Evolutionary conservation across 2,113 vertebrate genomes (phyloP).

Genomic region (Chionis minor): DNA sequence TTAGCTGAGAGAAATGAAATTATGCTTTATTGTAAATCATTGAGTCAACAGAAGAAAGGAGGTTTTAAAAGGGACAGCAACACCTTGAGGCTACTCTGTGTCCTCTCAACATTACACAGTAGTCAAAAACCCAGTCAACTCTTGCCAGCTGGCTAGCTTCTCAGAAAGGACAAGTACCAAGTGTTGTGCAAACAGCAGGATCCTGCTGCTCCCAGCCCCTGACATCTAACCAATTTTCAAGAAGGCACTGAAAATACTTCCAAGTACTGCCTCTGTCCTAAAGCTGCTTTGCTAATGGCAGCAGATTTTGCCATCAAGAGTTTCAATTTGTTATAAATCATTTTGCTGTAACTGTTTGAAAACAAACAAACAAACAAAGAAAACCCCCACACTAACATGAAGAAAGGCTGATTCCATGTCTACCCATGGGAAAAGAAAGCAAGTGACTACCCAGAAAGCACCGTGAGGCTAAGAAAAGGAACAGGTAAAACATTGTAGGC

Average conservation of each 20-base stretch:
- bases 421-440: neutral
- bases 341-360: neutral
- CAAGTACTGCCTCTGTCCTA: neutral
- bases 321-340: neutral
- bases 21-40: neutral
- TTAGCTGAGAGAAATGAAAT: slow-evolving; percentile 36
- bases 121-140: neutral
- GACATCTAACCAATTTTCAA: neutral
- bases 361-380: neutral
- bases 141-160: neutral
- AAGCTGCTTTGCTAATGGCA: neutral
- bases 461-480: neutral
- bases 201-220: neutral
- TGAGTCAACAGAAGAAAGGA: neutral
- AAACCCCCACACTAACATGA: neutral
- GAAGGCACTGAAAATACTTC: neutral
- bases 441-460: neutral
- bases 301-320: neutral
- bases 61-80: slow-evolving; percentile 43
- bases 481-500: neutral
- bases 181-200: neutral
- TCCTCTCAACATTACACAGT: neutral
- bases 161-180: neutral
- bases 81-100: slow-evolving; percentile 11
- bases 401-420: neutral